Conservation (phyloP, 2,797 vertebrate genomes). For the Macrochelys suwanniensis region DNA sequence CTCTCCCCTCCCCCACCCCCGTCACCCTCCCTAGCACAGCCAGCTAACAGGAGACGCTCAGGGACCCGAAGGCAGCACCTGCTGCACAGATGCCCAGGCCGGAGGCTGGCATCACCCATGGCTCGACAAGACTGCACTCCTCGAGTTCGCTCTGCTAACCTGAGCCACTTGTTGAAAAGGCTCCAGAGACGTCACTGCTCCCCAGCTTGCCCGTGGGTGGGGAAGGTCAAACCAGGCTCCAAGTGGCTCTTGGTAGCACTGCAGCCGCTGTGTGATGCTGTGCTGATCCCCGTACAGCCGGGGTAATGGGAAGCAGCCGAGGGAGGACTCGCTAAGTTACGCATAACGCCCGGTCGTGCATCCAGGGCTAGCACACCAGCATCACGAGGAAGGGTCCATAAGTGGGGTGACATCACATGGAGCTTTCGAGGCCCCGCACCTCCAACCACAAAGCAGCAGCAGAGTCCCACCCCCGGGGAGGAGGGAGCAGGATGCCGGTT, state of each 20-base stretch:
- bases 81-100: too few relatives aligned
- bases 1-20: not conserved
- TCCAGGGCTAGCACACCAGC: not conserved
- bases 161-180: not conserved
- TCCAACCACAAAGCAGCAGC: accelerated
- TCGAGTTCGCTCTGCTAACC: not conserved
- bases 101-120: too few relatives aligned
- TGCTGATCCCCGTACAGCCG: too few relatives aligned
- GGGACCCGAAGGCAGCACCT: not conserved
- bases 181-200: not conserved
- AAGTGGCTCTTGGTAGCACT: too few relatives aligned
- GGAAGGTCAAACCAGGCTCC: not conserved
- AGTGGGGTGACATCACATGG: not conserved
- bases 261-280: too few relatives aligned
- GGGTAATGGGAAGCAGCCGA: not conserved
- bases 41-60: not conserved
- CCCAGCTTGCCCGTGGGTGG: not conserved
- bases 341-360: too few relatives aligned
- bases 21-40: not conserved
- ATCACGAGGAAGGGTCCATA: accelerated
- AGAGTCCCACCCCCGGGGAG: not conserved
- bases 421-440: not conserved
- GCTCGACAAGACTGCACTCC: too few relatives aligned
- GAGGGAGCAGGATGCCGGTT: accelerated
- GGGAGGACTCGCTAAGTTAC: too few relatives aligned